Evolutionary conservation across 1,140 invertebrate species (phyloP), one percentile per base, ranked within the genome.

Genomic region (Brachionus paranguensis): DNA sequence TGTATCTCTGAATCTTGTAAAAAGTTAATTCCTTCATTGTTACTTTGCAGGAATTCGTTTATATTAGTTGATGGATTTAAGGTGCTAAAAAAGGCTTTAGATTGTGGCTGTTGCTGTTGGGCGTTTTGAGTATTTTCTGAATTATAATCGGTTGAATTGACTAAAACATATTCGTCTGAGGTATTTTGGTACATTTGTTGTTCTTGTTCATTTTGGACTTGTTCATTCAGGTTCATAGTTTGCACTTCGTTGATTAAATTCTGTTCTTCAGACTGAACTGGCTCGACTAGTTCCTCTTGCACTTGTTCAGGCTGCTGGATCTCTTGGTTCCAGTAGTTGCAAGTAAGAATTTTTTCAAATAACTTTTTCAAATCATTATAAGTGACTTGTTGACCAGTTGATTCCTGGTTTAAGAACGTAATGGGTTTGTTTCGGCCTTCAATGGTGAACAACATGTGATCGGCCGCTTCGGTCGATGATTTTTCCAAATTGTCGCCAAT

Each of bases 1-100:
- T 60, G 78, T 14, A 81, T 43, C n/a, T 81, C 78, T 27, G 78
- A 81, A 47, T 81, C 78, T 81, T 81, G 78, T 45, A 81, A 81
- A 68, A 81, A 81, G 29, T 81, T 81, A 47, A 81, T 81, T 60
- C 78, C 78, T 47, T 81, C 53, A 20, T 41, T 47, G 53, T 76
- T 76, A n/a, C 50, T 76, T 76, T 76, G 43, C 14, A 76, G 47
- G 20, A 76, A 76, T 50, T 76, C 72, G 45, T 76, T 76, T 76
- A 76, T 76, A 27, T 76, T 76, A 12, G 43, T 76, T 27, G 72
- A 50, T 6, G 72, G 72, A 76, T 76, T 76, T 20, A 76, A 24
- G 12, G 72, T 76, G 41, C 43, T 76, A 50, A 76, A 76, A 50
- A 37, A 50, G 20, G 72, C 72, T 76, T 76, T 76, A 11, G 72